Evolutionary conservation across 2,888 invertebrate genomes (phyloP).

Genomic region (Deilephila porcellus): DNA sequence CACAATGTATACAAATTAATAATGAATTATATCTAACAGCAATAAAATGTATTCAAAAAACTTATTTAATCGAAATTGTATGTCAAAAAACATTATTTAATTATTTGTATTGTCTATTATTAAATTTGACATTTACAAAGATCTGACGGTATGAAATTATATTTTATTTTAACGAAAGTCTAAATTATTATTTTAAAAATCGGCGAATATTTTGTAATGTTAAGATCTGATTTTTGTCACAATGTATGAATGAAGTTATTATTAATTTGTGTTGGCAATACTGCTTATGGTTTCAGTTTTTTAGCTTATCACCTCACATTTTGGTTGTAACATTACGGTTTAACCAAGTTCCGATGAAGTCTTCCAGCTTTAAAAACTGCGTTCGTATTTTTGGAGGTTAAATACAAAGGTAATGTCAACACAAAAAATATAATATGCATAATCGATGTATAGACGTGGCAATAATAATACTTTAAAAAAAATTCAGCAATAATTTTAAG

Average conservation of each 20-base stretch:
- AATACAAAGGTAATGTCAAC: background rate
- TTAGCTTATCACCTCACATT: no score
- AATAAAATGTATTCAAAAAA: background rate
- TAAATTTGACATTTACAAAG: background rate
- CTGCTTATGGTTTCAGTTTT: no score
- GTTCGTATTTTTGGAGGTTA: no score
- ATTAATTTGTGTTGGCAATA: no score
- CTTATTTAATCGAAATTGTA: background rate
- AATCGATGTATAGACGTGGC: background rate
- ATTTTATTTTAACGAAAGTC: background rate
- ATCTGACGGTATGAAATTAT: slow-evolving; percentile 16
- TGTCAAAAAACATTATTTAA: background rate
- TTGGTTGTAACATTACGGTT: no score
- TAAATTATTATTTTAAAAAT: background rate
- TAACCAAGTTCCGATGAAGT: no score
- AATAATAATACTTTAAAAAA: background rate
- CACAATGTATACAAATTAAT: background rate
- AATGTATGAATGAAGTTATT: no score
- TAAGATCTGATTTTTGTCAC: slow-evolving; percentile 8
- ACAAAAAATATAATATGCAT: background rate
- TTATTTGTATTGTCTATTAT: background rate
- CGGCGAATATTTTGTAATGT: slow-evolving; percentile 11
- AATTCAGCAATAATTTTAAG: background rate
- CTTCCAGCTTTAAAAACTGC: no score
- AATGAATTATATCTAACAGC: background rate